phyloP scores from a whole-genome alignment of 1,140 invertebrate genomes.

The Drosophila busckii region DNA sequence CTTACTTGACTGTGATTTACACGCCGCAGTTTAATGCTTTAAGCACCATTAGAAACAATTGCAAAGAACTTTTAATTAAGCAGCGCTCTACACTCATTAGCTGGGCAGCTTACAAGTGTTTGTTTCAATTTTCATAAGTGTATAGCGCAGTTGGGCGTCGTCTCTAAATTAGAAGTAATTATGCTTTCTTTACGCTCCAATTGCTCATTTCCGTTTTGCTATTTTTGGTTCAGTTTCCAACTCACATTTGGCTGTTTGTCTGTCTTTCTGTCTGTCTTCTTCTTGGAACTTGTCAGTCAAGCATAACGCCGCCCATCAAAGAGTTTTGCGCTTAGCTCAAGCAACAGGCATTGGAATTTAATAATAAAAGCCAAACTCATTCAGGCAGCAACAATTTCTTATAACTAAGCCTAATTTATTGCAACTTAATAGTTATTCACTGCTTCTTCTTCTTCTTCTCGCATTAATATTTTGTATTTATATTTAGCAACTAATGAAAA shows the following conservation, averaged over 20 bases:
- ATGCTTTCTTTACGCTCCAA: conserved; percentile 65
- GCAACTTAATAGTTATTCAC: too few species aligned
- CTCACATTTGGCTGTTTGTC: too few species aligned
- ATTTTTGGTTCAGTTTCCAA: conserved; percentile 26
- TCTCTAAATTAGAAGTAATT: conserved; percentile 53
- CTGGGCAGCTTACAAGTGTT: not conserved
- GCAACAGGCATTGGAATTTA: not conserved
- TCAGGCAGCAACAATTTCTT: conserved; percentile 5
- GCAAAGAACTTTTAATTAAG: conserved; percentile 75
- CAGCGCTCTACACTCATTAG: conserved; percentile 55
- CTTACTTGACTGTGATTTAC: conserved; percentile 58
- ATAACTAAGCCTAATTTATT: too few species aligned
- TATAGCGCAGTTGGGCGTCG: conserved; percentile 29
- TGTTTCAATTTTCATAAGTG: conserved; percentile 58
- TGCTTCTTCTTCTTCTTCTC: too few species aligned
- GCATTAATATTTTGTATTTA: too few species aligned
- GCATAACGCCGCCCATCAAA: conserved; percentile 8
- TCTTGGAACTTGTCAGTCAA: conserved; percentile 10
- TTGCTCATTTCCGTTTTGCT: conserved; percentile 62
- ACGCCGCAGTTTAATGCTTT: conserved; percentile 63
- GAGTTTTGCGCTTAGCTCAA: too few species aligned
- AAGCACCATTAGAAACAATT: conserved; percentile 76
- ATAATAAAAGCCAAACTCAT: not conserved
- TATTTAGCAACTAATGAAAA: too few species aligned
- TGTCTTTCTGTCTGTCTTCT: too few species aligned